A percentile compares a stretch with the other conserved stretches of the same genome.
Evolutionary conservation across 2,888 invertebrate species (phyloP).

Genomic region (Drosophila lutescens): DNA sequence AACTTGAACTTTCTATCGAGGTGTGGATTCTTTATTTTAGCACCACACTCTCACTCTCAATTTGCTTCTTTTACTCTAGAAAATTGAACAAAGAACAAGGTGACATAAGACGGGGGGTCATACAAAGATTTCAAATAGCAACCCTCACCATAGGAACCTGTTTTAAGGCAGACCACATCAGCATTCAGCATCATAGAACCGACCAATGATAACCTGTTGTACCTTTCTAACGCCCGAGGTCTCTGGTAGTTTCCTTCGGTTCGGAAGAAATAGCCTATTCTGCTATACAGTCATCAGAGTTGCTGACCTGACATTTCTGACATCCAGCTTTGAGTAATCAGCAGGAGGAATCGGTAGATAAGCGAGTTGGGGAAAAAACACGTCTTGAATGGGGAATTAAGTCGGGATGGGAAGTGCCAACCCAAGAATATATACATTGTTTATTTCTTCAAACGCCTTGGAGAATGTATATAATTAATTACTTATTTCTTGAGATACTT

Average conservation of each 20-base stretch:
- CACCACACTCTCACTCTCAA: too few species aligned
- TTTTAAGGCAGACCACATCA: constrained; percentile 3
- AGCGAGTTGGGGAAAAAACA: constrained; percentile 1
- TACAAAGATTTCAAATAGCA: background rate
- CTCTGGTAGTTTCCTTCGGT: background rate
- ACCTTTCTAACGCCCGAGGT: background rate
- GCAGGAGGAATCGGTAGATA: background rate
- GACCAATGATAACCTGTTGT: constrained; percentile 10
- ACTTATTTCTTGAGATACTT: too few species aligned
- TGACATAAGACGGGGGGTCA: background rate
- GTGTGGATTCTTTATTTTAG: too few species aligned
- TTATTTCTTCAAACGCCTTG: too few species aligned
- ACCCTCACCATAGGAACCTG: background rate
- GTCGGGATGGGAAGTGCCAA: background rate
- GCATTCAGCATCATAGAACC: background rate
- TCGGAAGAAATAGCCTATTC: background rate
- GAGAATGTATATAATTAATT: too few species aligned
- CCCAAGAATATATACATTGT: too few species aligned
- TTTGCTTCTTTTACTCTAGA: too few species aligned
- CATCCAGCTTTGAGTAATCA: background rate
- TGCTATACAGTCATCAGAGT: background rate
- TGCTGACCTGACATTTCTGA: constrained; percentile 1
- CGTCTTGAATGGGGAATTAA: background rate
- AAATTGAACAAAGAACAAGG: background rate
- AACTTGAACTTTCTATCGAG: background rate